These are phyloP conservation scores for Balaeniceps rex DNA, from an alignment of 2,113 vertebrate genomes.

Conservation along the genomic window DNA sequence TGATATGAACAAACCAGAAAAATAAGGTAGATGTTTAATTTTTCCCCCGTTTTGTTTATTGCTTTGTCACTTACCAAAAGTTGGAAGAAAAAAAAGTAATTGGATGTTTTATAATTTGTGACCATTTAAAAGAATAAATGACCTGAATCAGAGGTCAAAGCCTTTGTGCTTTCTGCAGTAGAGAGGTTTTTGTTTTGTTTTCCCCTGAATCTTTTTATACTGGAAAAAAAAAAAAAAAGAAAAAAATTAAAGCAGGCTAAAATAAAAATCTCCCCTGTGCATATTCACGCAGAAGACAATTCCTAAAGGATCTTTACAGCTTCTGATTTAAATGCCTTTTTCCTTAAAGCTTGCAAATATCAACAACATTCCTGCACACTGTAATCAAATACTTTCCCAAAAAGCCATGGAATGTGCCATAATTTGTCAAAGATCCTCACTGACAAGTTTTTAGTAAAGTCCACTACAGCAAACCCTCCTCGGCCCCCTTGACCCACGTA, in stretches of 20 bases:
- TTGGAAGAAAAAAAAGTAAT: background rate
- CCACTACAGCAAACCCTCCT: constrained; percentile 84
- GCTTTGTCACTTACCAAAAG: constrained; percentile 26
- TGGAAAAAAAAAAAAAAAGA: background rate
- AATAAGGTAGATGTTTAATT: background rate
- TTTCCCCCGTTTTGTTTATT: background rate
- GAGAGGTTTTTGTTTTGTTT: constrained; percentile 51
- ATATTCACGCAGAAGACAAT: accelerated
- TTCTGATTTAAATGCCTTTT: background rate
- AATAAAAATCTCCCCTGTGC: background rate
- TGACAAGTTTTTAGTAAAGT: constrained; percentile 92
- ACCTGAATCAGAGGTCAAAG: constrained; percentile 69
- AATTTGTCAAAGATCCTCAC: constrained; percentile 92
- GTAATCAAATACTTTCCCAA: constrained; percentile 86
- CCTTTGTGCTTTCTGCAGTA: constrained; percentile 56
- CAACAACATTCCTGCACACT: constrained; percentile 82
- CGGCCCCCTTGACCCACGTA: constrained; percentile 90
- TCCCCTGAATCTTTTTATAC: constrained; percentile 3
- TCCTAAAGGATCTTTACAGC: background rate
- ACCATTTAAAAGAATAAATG: constrained; percentile 68
- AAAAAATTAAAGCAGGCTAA: background rate
- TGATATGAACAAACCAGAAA: constrained; percentile 13
- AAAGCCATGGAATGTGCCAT: constrained; percentile 88
- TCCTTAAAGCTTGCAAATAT: constrained; percentile 70
- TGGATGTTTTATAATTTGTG: constrained; percentile 65